phyloP scores from a whole-genome alignment of 2,888 invertebrate genomes.

The Lottia scabra region DNA sequence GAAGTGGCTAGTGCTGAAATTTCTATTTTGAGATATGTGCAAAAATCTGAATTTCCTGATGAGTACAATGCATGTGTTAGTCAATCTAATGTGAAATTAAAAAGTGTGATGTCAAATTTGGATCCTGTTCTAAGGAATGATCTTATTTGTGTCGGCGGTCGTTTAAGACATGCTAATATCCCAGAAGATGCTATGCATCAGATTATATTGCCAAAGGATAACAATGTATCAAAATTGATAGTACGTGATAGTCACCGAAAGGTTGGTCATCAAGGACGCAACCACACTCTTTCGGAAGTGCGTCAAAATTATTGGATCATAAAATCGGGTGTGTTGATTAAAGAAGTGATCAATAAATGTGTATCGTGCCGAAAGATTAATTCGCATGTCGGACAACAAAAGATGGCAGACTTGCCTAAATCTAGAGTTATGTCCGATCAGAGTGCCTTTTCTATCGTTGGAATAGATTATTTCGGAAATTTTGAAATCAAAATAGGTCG shows the following conservation, averaged over 20 bases:
- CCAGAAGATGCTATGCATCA: background rate
- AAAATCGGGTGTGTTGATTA: background rate
- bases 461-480: background rate
- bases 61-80: no score
- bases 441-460: background rate
- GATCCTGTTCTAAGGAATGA: background rate
- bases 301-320: slow-evolving; percentile 4
- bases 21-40: background rate
- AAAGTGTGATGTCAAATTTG: background rate
- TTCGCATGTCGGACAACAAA: slow-evolving; percentile 2
- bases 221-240: background rate
- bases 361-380: background rate
- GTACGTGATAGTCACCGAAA: background rate
- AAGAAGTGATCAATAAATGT: slow-evolving; percentile 4
- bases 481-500: background rate
- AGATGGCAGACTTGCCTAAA: background rate
- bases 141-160: slow-evolving; percentile 7
- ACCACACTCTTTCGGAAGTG: background rate
- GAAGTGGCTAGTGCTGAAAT: background rate
- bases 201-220: background rate
- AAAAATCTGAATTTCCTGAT: background rate
- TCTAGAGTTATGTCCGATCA: background rate
- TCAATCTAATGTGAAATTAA: background rate
- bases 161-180: background rate
- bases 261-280: slow-evolving; percentile 6